Evolutionary conservation across 2,888 invertebrate genomes (phyloP), one percentile per base, ranked within the genome.

Genomic region (Lissonota sp.): DNA sequence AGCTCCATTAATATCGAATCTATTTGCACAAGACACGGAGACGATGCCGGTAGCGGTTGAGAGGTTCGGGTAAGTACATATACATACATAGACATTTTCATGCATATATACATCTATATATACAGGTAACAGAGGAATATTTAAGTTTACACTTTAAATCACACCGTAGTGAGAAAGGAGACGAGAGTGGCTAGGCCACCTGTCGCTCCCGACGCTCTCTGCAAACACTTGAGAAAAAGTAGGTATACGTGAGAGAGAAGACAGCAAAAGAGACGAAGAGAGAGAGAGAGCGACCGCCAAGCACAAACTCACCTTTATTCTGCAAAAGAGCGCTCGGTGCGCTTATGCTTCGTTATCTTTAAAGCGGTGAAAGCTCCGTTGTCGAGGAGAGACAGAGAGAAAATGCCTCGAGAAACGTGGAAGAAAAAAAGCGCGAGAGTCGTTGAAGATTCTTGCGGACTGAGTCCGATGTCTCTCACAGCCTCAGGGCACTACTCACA

Each of bases 71-170:
- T 85, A 82, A 85, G 60, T 75, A 64, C n/a, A 46, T 39, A 16
- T 57, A 67, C 42, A 75, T 42, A 44, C n/a, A 57, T 40, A 49
- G 14, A n/a, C 7, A 26, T 26, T n/a, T 64, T 26, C 26, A 58
- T 42, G 55, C 26, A 42, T 49, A 74, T 6, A 57, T 16, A 49
- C 42, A 44, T 12, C 8, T 62, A 12, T 49, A 26, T 46, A 46
- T 63, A 60, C 26, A 26, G 8, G 49, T 49, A 64, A 10, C 51
- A 37, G 75, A 84, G 86, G 87, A 88, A 89, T 89, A 89, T 89
- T 90, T 88, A 87, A 89, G 87, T 89, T 90, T 89, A 88, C 90
- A 87, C 88, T 89, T 90, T 87, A 86, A 90, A 89, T 89, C 88
- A 88, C 86, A 87, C 84, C 80, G 79, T 72, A 84, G 46, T 16